Percentiles rank a stretch among this genome's conserved stretches.
phyloP scores from a whole-genome alignment of 2,113 vertebrate genomes.

The Prionailurus bengalensis region DNA sequence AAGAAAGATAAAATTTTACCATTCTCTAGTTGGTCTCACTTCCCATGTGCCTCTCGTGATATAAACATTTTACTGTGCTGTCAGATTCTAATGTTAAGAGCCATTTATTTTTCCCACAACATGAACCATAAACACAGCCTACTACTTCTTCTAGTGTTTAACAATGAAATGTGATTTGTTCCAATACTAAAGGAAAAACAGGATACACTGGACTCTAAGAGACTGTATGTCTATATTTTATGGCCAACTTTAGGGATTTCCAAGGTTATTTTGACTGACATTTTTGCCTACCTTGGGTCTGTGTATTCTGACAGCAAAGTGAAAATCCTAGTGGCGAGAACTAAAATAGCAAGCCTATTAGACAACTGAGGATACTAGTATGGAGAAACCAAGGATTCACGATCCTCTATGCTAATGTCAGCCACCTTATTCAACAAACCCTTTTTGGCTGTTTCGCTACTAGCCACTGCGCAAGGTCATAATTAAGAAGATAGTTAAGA shows the following conservation, averaged over 20 bases:
- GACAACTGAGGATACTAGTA: neutral
- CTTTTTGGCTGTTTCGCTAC: neutral
- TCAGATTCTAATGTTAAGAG: constrained; percentile 25
- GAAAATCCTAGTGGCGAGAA: constrained; percentile 27
- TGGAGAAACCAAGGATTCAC: constrained; percentile 1
- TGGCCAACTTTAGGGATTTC: constrained; percentile 38
- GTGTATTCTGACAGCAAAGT: neutral
- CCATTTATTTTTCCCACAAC: constrained; percentile 45
- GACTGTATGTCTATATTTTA: neutral
- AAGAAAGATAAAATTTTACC: constrained; percentile 15
- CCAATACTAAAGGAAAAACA: constrained; percentile 31
- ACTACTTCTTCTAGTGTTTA: constrained; percentile 56
- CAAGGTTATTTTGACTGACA: constrained; percentile 12
- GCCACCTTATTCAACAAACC: neutral
- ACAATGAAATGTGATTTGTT: constrained; percentile 50
- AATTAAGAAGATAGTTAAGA: neutral
- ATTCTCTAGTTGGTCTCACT: neutral
- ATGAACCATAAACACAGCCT: constrained; percentile 14
- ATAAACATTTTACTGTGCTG: neutral
- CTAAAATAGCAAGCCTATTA: neutral
- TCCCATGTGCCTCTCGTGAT: neutral
- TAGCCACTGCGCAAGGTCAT: neutral
- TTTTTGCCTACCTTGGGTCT: constrained; percentile 1
- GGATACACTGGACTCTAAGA: neutral
- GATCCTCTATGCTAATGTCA: neutral